Base-by-base conservation (phyloP, 2,888 invertebrate species). In the Sesia apiformis region DNA sequence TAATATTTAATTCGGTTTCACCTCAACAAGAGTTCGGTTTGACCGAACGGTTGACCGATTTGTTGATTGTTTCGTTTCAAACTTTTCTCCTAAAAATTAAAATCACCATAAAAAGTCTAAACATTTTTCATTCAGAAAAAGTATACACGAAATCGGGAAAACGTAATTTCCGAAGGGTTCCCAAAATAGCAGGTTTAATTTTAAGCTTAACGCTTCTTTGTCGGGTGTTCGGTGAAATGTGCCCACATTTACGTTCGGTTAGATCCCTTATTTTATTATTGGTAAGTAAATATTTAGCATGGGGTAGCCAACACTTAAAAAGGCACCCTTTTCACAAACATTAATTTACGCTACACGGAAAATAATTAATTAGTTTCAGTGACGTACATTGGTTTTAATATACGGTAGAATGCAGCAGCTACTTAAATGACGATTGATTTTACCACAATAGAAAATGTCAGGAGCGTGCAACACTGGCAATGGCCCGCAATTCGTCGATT, bases 251-350 rank as follows among this genome's bases (percentile, higher is more conserved):
- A 50, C 56, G 41, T 53, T 54, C 53, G 49, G 58, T 49, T 49
- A 54, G 49, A 55, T 41, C 43, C 57, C 60, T 59, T 54, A 56
- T 58, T 62, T 66, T 63, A 66, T 64, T 64, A 61, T 66, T 58
- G 66, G 56, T 51, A 64, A 58, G 55, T 58, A 52, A 46, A 46
- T 46, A 46, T 46, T 43, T 43, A 46, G 67, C 87, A 0, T 23
- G 23, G 93, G 94, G 71, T 96, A 96, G 95, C 69, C 96, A 53
- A 81, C 84, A 42, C 81, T 93, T 52, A 92, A 94, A 1, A 92
- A 93, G 89, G 95, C 92, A 81, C 23, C 23, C 23, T 23, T 23
- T 23, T 23, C 42, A 42, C 42, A 42, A 42, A 42, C 42, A 57
- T 23, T 23, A 23, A 23, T 23, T 23, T 23, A 23, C 1, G 23